phyloP scores from a whole-genome alignment of 2,888 invertebrate genomes.

The Oxyteleia sp. region DNA sequence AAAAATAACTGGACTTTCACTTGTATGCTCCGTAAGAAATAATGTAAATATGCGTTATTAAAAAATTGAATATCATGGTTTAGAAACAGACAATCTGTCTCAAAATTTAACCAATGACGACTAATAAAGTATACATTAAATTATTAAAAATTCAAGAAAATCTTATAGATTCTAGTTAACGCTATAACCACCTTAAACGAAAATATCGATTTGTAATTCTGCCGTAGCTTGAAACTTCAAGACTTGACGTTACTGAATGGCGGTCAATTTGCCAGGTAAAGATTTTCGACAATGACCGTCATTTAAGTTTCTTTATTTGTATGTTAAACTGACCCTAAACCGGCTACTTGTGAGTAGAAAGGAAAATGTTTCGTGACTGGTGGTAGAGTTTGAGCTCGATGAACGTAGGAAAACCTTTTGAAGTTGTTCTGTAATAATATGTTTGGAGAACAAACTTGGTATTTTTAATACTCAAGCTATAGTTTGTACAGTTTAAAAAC shows the following conservation, averaged over 20 bases:
- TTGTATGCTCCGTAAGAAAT: no score
- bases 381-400: slow-evolving; percentile 6
- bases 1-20: no score
- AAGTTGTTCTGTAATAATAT: slow-evolving; percentile 36
- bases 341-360: slow-evolving; percentile 31
- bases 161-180: no score
- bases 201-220: no score
- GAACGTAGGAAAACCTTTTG: slow-evolving; percentile 19
- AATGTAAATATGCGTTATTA: no score
- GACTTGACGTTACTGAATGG: slow-evolving; percentile 7
- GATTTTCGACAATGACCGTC: slow-evolving; percentile 38
- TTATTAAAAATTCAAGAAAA: no score
- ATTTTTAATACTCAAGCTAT: slow-evolving; percentile 1
- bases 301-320: slow-evolving; percentile 43
- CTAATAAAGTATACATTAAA: no score
- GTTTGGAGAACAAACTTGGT: slow-evolving; percentile 29
- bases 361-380: slow-evolving; percentile 24
- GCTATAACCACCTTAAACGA: no score
- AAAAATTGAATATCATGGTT: no score
- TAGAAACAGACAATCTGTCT: no score
- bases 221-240: not conserved
- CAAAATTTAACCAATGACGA: no score
- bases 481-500: not conserved
- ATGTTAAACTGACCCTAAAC: slow-evolving; percentile 43
- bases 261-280: slow-evolving; percentile 44